Base-by-base conservation (phyloP, 2,113 vertebrate genomes). In the Cathartes aura region DNA sequence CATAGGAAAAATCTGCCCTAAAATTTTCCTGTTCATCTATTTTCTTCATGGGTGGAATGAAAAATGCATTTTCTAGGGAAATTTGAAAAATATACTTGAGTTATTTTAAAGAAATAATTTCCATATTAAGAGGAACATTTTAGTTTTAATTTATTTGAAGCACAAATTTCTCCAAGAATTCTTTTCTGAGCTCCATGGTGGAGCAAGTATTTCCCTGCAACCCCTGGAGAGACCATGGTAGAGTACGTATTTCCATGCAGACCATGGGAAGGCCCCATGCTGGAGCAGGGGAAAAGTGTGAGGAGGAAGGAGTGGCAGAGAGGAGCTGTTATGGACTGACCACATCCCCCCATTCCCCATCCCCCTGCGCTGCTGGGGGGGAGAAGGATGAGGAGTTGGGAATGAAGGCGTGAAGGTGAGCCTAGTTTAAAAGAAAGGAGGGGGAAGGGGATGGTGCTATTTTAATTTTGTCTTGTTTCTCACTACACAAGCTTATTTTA, bases 381-480 rank as follows among this genome's bases (percentile, higher is more conserved):
- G 38, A 38, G 38, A 38, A 38, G 38, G 38, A 38, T 38, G 38
- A 38, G 38, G 38, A 38, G 38, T 38, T 38, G 38, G 38, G 38
- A 38, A 38, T 38, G 38, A 38, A 38, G 38, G 38, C 7, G 38
- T 50, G 7, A 53, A 53, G 10, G 16, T 66, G 32, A 67, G 22
- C 9, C 12, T 67, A 18, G 6, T 40, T 63, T 47, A n/a, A 42
- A 42, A 58, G 42, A 30, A 59, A 26, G 13, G 6, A 4, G 23
- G 7, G 1, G 8, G 2, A 38, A 38, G 17, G 6, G 4, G 4
- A 18, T 42, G 22, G 15, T 66, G 19, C 1, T 67, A 17, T 59
- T 67, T 59, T 59, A 52, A 67, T 90, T 75, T 74, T 56, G 7
- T 66, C 36, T 48, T 52, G 19, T 34, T 82, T 82, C 53, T 68